Base-by-base conservation (phyloP, 2,113 vertebrate species). In the Typhlomys cinereus region DNA sequence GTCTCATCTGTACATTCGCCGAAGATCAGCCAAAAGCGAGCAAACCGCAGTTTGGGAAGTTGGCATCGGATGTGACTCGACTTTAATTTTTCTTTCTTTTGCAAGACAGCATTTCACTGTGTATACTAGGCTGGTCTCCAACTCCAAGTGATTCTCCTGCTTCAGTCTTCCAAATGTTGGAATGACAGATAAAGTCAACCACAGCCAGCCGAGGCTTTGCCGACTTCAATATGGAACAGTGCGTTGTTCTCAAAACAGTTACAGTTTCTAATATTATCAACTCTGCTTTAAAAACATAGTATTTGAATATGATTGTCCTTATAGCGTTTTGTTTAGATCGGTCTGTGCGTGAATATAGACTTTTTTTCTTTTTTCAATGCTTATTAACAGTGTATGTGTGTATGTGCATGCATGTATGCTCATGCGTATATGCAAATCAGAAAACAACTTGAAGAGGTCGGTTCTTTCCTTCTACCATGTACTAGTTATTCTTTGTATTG, bases 1-100 rank as follows among this genome's bases (percentile, higher is more conserved):
- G 29, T 86, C 67, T 95, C 39, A 44, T 86, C 88, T 85, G 36
- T 80, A 5, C 92, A 54, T 88, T 90, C 80, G 82, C 71, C 69
- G 81, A 76, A 91, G 36, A 82, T 75, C 83, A 89, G 48, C 57
- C 41, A 86, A 67, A 41, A 76, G 67, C 69, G 67, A 67, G n/a
- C 9, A 39, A 87, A 64, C 4, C 3, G 61, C 21, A 36, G n/a
- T 11, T 85, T 90, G 61, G 48, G 50, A 82, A 89, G 41, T 17
- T 76, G 41, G 48, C 46, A 66, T 82, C 36, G 74, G 74, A 81
- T 81, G 93, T 92, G 90, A 75, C 76, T 46, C 12, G 54, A 61
- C 20, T 36, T 87, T 88, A 73, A 31, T 64, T 64, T 64, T 31
- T 34, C 29, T 82, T 48, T 50, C 31, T 82, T 66, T 82, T 44